phyloP scores from a whole-genome alignment of 2,888 invertebrate genomes.

The Heterodera filipjevi region DNA sequence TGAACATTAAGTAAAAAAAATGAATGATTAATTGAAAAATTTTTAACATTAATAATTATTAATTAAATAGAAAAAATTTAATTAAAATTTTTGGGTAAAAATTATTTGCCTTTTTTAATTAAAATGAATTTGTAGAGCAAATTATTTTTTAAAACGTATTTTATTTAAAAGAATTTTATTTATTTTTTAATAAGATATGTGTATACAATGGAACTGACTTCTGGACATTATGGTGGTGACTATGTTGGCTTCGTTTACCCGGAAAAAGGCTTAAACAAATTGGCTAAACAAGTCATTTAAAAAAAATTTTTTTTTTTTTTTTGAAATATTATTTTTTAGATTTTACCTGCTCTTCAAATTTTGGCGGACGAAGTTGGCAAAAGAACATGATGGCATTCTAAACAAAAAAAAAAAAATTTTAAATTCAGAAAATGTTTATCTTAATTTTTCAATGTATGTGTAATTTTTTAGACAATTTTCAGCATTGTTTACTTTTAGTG shows the following conservation, averaged over 20 bases:
- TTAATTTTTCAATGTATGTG: too few relatives aligned
- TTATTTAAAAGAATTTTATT: neutral
- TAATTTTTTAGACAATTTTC: too few relatives aligned
- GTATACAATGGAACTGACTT: conserved; percentile 58
- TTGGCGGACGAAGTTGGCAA: conserved; percentile 9
- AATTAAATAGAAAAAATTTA: too few relatives aligned
- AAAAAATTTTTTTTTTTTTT: neutral
- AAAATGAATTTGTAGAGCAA: too few relatives aligned
- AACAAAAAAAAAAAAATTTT: too few relatives aligned
- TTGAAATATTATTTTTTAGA: neutral
- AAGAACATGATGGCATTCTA: neutral
- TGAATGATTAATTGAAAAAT: neutral
- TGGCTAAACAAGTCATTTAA: conserved; percentile 6
- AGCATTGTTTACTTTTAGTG: too few relatives aligned
- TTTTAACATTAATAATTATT: too few relatives aligned
- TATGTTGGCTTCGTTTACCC: conserved; percentile 22
- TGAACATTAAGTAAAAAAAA: conserved; percentile 52
- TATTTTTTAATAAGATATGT: conserved; percentile 22
- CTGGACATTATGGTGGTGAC: neutral
- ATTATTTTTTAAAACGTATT: too few relatives aligned
- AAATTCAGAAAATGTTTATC: too few relatives aligned
- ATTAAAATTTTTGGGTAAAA: neutral
- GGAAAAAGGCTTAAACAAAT: conserved; percentile 23
- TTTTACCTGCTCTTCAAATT: conserved; percentile 5
- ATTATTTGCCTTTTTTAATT: too few relatives aligned